A percentile compares a stretch with the other conserved stretches of the same genome.
Evolutionary conservation across 2,797 vertebrate genomes (phyloP).

Genomic region (Danio albolineatus): DNA sequence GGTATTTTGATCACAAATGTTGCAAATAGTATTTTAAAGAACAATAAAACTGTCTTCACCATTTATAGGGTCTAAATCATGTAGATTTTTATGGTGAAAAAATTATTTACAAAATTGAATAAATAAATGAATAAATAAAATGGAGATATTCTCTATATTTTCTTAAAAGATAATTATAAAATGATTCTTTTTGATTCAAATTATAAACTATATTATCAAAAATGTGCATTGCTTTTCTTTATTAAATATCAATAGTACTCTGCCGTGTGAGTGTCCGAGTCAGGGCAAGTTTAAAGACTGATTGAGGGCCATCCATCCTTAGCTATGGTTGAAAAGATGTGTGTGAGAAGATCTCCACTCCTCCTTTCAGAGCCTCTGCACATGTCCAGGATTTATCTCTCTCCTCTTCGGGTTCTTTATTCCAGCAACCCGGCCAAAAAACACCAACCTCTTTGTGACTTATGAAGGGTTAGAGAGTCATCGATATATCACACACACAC

Average conservation of each 20-base stretch:
- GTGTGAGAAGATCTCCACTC: conserved; percentile 62
- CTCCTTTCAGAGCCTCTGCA: conserved; percentile 62
- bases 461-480: conserved; percentile 60
- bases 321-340: conserved; percentile 62
- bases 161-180: too few relatives aligned
- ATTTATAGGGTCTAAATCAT: neutral
- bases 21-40: neutral
- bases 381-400: conserved; percentile 65
- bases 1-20: neutral
- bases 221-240: neutral
- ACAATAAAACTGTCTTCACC: neutral
- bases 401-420: conserved; percentile 46
- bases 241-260: neutral
- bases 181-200: too few relatives aligned
- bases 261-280: conserved; percentile 5
- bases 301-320: conserved; percentile 67
- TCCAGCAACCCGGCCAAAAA: conserved; percentile 27
- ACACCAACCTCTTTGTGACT: conserved; percentile 55
- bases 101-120: neutral
- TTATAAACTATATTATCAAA: neutral
- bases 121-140: neutral
- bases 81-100: neutral
- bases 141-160: neutral
- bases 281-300: conserved; percentile 58
- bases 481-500: conserved; percentile 50